Evolutionary conservation across 2,797 vertebrate genomes (phyloP), one percentile per base, ranked within the genome.

Genomic region (Xenopus petersii): DNA sequence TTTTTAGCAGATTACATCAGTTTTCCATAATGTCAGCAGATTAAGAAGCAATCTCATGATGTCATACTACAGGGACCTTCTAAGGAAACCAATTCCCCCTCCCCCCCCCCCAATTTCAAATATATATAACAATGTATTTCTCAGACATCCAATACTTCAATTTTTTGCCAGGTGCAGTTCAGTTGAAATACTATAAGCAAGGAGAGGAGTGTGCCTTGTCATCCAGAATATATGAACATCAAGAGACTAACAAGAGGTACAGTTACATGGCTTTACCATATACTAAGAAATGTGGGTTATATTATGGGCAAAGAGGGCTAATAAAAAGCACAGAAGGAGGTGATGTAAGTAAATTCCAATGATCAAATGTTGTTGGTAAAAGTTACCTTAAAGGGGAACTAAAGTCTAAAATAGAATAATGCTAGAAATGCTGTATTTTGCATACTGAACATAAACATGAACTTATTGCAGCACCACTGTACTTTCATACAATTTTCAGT

Each of bases 1-100:
- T 88, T 87, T 87, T 88, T 91, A 84, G 84, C 83, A 83, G 88
- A 86, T 92, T 90, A 92, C 88, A 84, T 92, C 90, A 93, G 85
- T 81, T 84, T 83, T n/a, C 86, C 85, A 85, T 49, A 83, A 86
- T 83, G 85, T 81, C 87, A 87, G 83, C 82, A 83, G 82, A 78
- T 83, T 83, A 88, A 86, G 76, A 85, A 84, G 82, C 4, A 0
- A 80, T 77, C 67, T 56, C 86, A 80, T 92, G 90, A 93, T 88
- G 86, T 92, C 91, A 92, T 89, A 75, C 63, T 77, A 87, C 74
- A 88, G 86, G 85, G 85, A 90, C 65, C 80, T 72, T 1, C 81
- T 86, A 81, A 84, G 83, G 86, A 91, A 91, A 85, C 82, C 82
- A 83, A 42, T 6, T 64, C 82, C 86, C 82, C 62, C 82, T 85